These are phyloP conservation scores for Dendrolimus kikuchii DNA, from an alignment of 1,140 invertebrate species.

Conservation along the genomic window DNA sequence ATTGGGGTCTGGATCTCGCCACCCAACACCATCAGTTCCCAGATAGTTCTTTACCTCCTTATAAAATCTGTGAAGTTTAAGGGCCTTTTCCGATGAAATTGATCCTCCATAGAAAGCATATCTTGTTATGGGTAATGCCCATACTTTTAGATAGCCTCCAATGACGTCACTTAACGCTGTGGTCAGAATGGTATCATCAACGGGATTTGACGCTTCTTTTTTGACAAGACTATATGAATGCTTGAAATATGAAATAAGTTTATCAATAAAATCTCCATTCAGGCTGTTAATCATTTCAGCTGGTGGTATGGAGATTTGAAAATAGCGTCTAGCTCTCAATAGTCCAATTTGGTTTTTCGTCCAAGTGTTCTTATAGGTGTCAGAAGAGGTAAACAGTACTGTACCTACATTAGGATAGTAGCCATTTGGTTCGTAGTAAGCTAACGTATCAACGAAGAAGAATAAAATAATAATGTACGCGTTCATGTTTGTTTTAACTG, in stretches of 20 bases:
- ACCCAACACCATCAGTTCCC: constrained; percentile 35
- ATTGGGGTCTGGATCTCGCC: constrained; percentile 29
- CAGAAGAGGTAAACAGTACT: constrained; percentile 31
- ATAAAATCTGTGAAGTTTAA: constrained; percentile 36
- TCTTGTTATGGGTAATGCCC: constrained; percentile 46
- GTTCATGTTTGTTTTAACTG: constrained; percentile 22
- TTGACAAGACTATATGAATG: constrained; percentile 29
- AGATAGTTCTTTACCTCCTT: constrained; percentile 38
- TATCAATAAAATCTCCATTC: constrained; percentile 33
- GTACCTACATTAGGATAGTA: constrained; percentile 37
- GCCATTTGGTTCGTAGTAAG: constrained; percentile 6
- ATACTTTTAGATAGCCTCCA: constrained; percentile 50
- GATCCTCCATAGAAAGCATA: constrained; percentile 46
- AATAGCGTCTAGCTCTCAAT: constrained; percentile 34
- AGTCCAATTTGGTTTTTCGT: constrained; percentile 25
- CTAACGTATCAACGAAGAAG: constrained; percentile 4
- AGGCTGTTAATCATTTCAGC: constrained; percentile 18
- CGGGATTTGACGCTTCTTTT: constrained; percentile 22
- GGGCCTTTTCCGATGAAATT: constrained; percentile 31
- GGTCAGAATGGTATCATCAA: constrained; percentile 30
- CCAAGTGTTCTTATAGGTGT: constrained; percentile 31
- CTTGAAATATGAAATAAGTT: constrained; percentile 35
- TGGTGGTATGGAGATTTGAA: constrained; percentile 38
- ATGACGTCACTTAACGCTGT: constrained; percentile 42
- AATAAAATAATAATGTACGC: constrained; percentile 14